Evolutionary conservation across 2,888 invertebrate species (phyloP).

Genomic region (Harpagoxenus sublaevis): DNA sequence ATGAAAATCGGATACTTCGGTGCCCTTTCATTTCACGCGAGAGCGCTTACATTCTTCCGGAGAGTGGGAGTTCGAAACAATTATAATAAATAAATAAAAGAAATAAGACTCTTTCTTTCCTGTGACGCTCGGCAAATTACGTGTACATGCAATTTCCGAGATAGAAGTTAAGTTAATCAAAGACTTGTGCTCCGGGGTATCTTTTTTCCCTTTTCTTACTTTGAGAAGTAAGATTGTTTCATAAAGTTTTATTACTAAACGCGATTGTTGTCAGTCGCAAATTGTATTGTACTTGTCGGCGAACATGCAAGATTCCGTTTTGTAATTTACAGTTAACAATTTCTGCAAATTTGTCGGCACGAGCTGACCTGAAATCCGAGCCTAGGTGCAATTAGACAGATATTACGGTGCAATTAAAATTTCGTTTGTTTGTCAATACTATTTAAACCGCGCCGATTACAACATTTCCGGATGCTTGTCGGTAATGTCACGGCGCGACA

Average conservation of each 20-base stretch:
- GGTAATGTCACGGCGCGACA: constrained; percentile 19
- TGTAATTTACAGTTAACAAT: neutral
- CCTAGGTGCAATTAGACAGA: neutral
- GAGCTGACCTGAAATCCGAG: neutral
- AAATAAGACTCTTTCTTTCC: neutral
- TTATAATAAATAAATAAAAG: neutral
- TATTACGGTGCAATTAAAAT: neutral
- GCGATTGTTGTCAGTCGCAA: neutral
- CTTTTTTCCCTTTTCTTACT: neutral
- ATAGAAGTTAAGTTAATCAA: constrained; percentile 32
- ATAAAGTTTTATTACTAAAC: constrained; percentile 12
- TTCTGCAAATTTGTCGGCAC: neutral
- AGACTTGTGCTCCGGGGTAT: neutral
- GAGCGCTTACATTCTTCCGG: neutral
- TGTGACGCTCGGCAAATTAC: neutral
- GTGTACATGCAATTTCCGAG: constrained; percentile 9
- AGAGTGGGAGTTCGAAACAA: neutral
- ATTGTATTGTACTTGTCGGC: constrained; percentile 5
- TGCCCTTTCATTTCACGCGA: constrained; percentile 2
- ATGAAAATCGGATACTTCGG: neutral
- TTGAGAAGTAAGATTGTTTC: neutral
- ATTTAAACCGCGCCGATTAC: constrained; percentile 4
- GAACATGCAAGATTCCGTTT: neutral
- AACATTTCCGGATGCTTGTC: neutral
- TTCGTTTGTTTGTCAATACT: neutral